These are phyloP conservation scores for Moxostoma hubbsi DNA, from an alignment of 2,797 vertebrate species.

Conservation along the genomic window DNA sequence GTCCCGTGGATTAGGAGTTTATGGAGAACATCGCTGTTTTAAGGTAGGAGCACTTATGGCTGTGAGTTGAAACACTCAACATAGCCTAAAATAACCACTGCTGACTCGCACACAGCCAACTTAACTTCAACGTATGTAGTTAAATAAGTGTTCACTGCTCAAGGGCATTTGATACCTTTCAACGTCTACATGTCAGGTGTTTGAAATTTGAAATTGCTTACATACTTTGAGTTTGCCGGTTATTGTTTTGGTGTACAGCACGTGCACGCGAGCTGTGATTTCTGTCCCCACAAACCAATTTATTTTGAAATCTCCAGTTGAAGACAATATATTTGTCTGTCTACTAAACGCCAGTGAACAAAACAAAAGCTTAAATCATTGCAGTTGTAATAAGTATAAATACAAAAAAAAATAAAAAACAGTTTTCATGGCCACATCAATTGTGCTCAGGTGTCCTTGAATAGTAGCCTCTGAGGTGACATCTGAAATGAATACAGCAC, in stretches of 20 bases:
- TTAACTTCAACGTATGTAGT: background rate
- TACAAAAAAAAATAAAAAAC: too few species aligned
- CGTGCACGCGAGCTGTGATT: background rate
- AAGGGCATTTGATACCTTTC: too few species aligned
- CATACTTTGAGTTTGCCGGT: too few species aligned
- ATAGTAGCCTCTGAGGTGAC: background rate
- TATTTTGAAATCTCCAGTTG: background rate
- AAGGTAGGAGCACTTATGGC: constrained; percentile 13
- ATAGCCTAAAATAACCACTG: too few species aligned
- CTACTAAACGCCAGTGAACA: background rate
- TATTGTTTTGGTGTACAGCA: background rate
- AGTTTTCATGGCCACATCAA: background rate
- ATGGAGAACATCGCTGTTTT: background rate
- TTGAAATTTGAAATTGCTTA: too few species aligned
- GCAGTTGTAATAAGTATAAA: background rate
- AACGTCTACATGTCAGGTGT: background rate
- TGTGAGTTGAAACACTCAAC: too few species aligned
- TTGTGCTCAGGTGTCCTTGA: background rate
- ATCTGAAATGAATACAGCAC: background rate
- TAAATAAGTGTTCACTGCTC: too few species aligned
- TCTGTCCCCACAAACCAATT: background rate
- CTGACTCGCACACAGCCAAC: background rate
- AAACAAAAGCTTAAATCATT: background rate
- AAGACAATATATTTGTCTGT: background rate
- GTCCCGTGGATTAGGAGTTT: background rate